These are phyloP conservation scores for Leptopterna dolabrata DNA, from an alignment of 2,888 invertebrate species.

Conservation along the genomic window DNA sequence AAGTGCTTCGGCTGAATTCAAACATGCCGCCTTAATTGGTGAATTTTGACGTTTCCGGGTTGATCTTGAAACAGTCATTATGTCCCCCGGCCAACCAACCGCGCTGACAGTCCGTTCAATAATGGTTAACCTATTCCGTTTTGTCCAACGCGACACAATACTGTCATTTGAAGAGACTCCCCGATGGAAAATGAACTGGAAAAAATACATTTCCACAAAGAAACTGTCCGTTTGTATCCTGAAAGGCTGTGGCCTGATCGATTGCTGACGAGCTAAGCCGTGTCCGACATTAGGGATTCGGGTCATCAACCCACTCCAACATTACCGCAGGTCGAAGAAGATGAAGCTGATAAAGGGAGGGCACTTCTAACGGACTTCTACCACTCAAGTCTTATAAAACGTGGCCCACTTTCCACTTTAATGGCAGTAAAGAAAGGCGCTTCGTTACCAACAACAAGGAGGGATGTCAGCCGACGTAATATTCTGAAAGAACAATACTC, in stretches of 20 bases:
- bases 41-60: not conserved
- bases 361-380: not conserved
- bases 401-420: not conserved
- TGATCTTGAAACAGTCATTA: not conserved
- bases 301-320: constrained; percentile 47
- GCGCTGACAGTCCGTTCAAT: not conserved
- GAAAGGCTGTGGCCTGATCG: constrained; percentile 19
- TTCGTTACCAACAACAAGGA: too few species aligned
- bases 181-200: not conserved
- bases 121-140: not conserved
- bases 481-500: too few species aligned
- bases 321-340: not conserved
- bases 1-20: too few species aligned
- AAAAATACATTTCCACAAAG: not conserved
- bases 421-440: not conserved
- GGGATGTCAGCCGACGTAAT: too few species aligned
- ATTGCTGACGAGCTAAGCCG: constrained; percentile 3
- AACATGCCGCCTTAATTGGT: too few species aligned
- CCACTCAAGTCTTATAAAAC: not conserved
- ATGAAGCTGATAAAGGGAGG: not conserved
- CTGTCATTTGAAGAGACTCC: not conserved
- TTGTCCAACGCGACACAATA: not conserved
- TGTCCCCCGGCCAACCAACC: not conserved
- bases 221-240: not conserved
- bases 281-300: constrained; percentile 41